Evolutionary conservation across 2,113 vertebrate genomes (phyloP).

Genomic region (Rhinoderma darwinii): DNA sequence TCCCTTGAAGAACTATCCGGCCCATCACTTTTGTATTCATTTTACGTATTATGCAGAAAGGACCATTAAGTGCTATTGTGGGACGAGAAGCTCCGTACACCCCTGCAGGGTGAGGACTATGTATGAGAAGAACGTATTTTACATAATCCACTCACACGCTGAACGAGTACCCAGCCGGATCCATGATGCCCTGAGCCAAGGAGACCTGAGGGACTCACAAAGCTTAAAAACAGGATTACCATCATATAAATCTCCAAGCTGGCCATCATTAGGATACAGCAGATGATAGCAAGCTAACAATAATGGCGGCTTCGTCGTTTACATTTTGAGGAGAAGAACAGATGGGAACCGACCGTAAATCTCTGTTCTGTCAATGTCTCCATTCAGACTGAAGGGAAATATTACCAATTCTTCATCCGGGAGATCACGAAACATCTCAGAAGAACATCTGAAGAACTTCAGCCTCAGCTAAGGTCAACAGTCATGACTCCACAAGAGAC

Average conservation of each 20-base stretch:
- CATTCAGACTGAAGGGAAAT: neutral
- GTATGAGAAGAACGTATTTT: neutral
- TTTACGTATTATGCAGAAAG: neutral
- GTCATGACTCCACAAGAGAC: neutral
- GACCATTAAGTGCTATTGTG: neutral
- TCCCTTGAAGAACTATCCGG: neutral
- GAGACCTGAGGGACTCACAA: neutral
- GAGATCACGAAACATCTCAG: neutral
- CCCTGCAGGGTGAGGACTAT: neutral
- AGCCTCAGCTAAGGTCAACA: neutral
- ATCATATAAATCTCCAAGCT: neutral
- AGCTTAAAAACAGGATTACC: neutral
- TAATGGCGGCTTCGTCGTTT: neutral
- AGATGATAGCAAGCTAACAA: neutral
- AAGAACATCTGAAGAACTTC: neutral
- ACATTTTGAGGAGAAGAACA: neutral
- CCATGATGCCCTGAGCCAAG: neutral
- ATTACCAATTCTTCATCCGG: neutral
- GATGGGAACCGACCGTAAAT: neutral
- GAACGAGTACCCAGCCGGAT: neutral
- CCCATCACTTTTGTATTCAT: neutral
- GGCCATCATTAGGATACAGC: neutral
- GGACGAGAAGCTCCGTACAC: neutral
- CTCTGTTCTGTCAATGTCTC: neutral
- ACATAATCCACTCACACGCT: constrained; percentile 8